Percentiles rank a stretch among this genome's conserved stretches.
Evolutionary conservation across 1,140 invertebrate species (phyloP).

Genomic region (Diprion similis): DNA sequence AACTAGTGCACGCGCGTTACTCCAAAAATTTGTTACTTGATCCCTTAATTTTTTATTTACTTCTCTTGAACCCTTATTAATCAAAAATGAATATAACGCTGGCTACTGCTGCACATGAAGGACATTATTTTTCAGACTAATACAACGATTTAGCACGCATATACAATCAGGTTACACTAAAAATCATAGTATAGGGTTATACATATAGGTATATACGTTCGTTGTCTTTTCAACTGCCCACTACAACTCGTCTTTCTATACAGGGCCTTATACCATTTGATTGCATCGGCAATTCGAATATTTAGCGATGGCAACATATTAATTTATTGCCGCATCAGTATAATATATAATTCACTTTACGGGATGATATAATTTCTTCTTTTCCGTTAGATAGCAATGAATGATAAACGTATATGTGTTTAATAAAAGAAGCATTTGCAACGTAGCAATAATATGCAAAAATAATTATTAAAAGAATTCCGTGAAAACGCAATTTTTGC

Average conservation of each 20-base stretch:
- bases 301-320: conserved; percentile 25
- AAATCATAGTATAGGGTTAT: neutral
- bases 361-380: no score
- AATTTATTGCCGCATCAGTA: neutral
- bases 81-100: neutral
- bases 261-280: conserved; percentile 39
- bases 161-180: neutral
- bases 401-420: no score
- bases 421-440: no score
- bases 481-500: no score
- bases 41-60: neutral
- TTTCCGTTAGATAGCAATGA: no score
- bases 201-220: conserved; percentile 24
- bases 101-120: neutral
- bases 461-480: no score
- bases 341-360: neutral
- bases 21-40: no score
- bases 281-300: conserved; percentile 57
- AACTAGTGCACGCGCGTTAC: neutral
- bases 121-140: neutral
- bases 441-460: no score
- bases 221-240: conserved; percentile 35
- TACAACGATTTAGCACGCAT: neutral
- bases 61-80: neutral
- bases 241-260: neutral